A percentile compares a stretch with the other conserved stretches of the same genome.
Evolutionary conservation across 2,797 vertebrate genomes (phyloP).

Genomic region (Megaceryle alcyon): DNA sequence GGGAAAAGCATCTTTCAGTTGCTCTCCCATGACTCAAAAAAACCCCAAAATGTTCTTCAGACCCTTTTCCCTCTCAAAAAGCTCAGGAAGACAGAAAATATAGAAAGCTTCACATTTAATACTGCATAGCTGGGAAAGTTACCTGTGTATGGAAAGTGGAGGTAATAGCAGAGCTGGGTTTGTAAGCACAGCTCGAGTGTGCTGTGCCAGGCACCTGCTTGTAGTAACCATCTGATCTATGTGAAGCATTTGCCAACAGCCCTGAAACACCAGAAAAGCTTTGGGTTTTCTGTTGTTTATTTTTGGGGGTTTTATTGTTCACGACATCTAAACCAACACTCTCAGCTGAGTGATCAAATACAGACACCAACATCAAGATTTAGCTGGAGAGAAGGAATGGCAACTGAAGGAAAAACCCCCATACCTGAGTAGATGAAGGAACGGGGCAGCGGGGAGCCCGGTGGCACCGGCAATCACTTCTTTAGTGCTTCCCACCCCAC

Average conservation of each 20-base stretch:
- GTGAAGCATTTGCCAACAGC: not conserved
- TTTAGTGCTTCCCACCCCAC: not conserved
- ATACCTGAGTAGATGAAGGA: not conserved
- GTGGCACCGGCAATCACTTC: fast-evolving
- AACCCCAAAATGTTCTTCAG: not conserved
- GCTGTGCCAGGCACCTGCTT: not conserved
- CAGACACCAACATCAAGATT: not conserved
- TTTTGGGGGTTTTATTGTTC: not conserved
- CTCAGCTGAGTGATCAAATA: not conserved
- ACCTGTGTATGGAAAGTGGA: not conserved
- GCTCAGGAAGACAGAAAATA: not conserved
- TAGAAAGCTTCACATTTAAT: not conserved
- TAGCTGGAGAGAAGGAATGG: not conserved
- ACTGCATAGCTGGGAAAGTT: not conserved
- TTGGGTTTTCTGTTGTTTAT: not conserved
- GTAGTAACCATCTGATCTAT: not conserved
- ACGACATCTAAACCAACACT: not conserved
- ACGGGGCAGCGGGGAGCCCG: not conserved
- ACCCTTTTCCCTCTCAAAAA: not conserved
- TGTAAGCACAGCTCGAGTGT: fast-evolving
- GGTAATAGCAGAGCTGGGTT: not conserved
- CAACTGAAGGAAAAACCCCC: not conserved
- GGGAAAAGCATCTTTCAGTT: not conserved
- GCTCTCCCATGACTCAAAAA: not conserved
- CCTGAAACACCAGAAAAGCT: not conserved